Evolutionary conservation across 2,113 vertebrate species (phyloP).

Genomic region (Aphyosemion australe): DNA sequence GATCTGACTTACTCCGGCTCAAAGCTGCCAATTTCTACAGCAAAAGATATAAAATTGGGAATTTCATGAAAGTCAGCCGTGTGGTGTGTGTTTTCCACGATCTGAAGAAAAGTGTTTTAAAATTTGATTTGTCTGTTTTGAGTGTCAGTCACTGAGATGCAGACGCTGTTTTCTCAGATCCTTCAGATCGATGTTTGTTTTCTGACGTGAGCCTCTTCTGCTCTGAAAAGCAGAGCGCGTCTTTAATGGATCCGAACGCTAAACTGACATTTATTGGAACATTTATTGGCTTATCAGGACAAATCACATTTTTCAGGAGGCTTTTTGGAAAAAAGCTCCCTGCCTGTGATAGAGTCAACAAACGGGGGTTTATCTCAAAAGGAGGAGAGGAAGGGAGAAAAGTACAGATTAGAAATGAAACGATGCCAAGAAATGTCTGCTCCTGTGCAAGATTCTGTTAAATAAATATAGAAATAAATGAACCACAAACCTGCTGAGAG

Average conservation of each 20-base stretch:
- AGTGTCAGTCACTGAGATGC: conserved; percentile 33
- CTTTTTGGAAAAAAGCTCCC: conserved; percentile 47
- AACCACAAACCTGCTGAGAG: too few species aligned
- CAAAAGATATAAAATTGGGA: background rate
- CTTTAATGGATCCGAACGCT: conserved; percentile 67
- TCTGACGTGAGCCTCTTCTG: conserved; percentile 9
- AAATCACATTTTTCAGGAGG: conserved; percentile 56
- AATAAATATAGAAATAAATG: too few species aligned
- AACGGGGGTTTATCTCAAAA: conserved; percentile 29
- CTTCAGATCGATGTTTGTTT: conserved; percentile 36
- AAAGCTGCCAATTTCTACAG: background rate
- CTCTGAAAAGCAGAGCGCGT: conserved; percentile 47
- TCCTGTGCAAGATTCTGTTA: too few species aligned
- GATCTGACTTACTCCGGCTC: background rate
- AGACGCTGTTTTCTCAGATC: conserved; percentile 40
- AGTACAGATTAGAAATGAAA: conserved; percentile 19
- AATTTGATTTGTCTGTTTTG: conserved; percentile 31
- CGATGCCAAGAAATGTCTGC: conserved; percentile 15
- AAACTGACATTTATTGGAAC: conserved; percentile 61
- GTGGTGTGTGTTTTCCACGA: conserved; percentile 12
- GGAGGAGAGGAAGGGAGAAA: conserved; percentile 16
- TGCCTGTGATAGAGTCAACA: conserved; percentile 59
- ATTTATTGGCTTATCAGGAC: conserved; percentile 67
- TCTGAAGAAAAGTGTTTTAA: conserved; percentile 12
- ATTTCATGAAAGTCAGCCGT: conserved; percentile 10